Evolutionary conservation across 2,888 invertebrate genomes (phyloP).

Genomic region (Aspidiotus destructor): DNA sequence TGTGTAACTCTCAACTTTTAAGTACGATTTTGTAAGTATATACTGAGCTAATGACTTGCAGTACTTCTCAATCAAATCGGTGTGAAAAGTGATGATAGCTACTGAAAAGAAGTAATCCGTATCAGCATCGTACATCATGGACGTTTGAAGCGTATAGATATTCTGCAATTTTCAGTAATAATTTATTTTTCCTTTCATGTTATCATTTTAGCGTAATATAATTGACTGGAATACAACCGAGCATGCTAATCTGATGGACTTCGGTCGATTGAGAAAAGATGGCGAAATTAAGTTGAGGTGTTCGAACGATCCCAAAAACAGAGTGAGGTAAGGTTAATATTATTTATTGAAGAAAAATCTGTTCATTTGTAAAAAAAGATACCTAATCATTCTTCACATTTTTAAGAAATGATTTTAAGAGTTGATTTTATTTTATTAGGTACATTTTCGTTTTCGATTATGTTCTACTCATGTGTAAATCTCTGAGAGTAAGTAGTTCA

Average conservation of each 20-base stretch:
- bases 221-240: conserved; percentile 71
- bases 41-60: too few species aligned
- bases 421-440: conserved; percentile 43
- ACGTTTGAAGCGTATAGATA: background rate
- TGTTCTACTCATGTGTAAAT: conserved; percentile 87
- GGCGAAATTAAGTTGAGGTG: conserved; percentile 88
- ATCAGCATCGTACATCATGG: background rate
- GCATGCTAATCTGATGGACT: conserved; percentile 73
- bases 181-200: too few species aligned
- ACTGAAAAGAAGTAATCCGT: too few species aligned
- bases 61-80: too few species aligned
- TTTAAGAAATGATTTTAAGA: conserved; percentile 12
- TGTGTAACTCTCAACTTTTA: conserved; percentile 38
- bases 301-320: conserved; percentile 76
- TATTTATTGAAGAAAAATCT: background rate
- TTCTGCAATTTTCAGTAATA: too few species aligned
- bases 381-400: background rate
- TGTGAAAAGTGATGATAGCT: too few species aligned
- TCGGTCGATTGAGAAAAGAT: conserved; percentile 83
- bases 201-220: conserved; percentile 55
- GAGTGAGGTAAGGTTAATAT: conserved; percentile 46
- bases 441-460: conserved; percentile 98
- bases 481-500: conserved; percentile 53
- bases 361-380: background rate
- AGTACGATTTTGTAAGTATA: conserved; percentile 36